Conservation (phyloP, 1,140 invertebrate genomes). For the Anoplophora glabripennis region DNA sequence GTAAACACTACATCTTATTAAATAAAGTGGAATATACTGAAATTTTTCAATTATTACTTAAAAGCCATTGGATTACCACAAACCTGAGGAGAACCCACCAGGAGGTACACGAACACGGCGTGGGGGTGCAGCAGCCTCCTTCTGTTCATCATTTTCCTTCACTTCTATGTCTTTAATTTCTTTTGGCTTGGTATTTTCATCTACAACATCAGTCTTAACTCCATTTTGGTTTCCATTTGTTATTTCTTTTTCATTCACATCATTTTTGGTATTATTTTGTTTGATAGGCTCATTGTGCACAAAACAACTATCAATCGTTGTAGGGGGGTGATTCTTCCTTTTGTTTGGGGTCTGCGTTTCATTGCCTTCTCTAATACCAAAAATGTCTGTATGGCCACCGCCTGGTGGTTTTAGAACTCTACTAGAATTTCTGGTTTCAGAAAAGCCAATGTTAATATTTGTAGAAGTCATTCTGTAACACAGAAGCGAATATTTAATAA, state of each 20-base stretch:
- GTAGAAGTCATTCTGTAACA: slow-evolving; percentile 35
- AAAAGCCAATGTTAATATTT: slow-evolving; percentile 34
- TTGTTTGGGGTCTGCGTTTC: slow-evolving; percentile 22
- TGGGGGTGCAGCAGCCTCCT: neutral
- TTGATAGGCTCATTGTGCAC: slow-evolving; percentile 9
- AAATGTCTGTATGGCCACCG: slow-evolving; percentile 40
- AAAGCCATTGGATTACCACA: slow-evolving; percentile 36
- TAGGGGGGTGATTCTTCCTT: slow-evolving; percentile 19
- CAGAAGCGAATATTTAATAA: neutral
- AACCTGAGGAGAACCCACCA: slow-evolving; percentile 41
- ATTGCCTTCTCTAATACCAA: slow-evolving; percentile 25
- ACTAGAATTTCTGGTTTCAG: slow-evolving; percentile 34
- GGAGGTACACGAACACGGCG: slow-evolving; percentile 39
- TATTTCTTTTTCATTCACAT: slow-evolving; percentile 9
- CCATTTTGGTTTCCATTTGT: slow-evolving; percentile 6
- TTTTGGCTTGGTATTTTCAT: slow-evolving; percentile 21
- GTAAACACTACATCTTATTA: too few relatives aligned
- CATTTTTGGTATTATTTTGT: neutral
- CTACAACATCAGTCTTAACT: slow-evolving; percentile 14
- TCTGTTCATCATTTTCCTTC: slow-evolving; percentile 4
- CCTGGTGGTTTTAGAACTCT: slow-evolving; percentile 38
- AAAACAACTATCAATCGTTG: slow-evolving; percentile 34
- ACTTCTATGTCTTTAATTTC: slow-evolving; percentile 21
- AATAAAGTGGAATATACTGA: too few relatives aligned
- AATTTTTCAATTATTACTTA: too few relatives aligned